Conservation (phyloP, 1,140 invertebrate species). For the Temnothorax longispinosus region DNA sequence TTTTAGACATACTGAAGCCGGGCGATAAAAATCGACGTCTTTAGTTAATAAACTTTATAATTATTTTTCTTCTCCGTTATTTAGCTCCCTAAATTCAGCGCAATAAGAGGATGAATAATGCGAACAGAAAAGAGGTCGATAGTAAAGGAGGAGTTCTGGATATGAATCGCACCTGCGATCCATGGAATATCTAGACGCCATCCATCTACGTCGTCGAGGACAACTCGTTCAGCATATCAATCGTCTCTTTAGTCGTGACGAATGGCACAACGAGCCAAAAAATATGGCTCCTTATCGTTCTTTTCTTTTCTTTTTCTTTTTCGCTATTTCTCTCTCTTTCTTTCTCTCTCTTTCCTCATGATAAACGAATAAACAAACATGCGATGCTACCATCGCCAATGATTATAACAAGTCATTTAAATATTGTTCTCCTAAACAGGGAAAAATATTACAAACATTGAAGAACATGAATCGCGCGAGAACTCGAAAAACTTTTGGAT, state of each 20-base stretch:
- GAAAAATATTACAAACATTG: background rate
- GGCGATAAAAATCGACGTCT: background rate
- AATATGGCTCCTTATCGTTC: slow-evolving; percentile 29
- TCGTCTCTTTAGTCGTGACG: slow-evolving; percentile 33
- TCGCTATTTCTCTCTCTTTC: background rate
- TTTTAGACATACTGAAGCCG: too few species aligned
- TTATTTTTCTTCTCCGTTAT: background rate
- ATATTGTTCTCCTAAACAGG: background rate
- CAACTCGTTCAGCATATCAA: slow-evolving; percentile 56
- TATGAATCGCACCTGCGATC: slow-evolving; percentile 45
- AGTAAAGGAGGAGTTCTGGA: background rate
- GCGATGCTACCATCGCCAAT: too few species aligned
- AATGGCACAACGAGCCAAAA: slow-evolving; percentile 44
- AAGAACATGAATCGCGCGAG: background rate
- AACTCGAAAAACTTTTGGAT: background rate
- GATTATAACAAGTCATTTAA: background rate
- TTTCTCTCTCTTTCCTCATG: background rate
- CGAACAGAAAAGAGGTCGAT: slow-evolving; percentile 1
- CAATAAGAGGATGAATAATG: slow-evolving; percentile 32
- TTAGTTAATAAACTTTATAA: background rate
- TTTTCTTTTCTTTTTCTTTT: background rate
- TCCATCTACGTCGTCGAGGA: slow-evolving; percentile 50
- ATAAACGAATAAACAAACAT: slow-evolving; percentile 5
- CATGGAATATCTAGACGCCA: slow-evolving; percentile 18
- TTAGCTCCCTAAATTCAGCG: slow-evolving; percentile 1